Base-by-base conservation (phyloP, 2,797 vertebrate species). In the Phylloscopus collybita region DNA sequence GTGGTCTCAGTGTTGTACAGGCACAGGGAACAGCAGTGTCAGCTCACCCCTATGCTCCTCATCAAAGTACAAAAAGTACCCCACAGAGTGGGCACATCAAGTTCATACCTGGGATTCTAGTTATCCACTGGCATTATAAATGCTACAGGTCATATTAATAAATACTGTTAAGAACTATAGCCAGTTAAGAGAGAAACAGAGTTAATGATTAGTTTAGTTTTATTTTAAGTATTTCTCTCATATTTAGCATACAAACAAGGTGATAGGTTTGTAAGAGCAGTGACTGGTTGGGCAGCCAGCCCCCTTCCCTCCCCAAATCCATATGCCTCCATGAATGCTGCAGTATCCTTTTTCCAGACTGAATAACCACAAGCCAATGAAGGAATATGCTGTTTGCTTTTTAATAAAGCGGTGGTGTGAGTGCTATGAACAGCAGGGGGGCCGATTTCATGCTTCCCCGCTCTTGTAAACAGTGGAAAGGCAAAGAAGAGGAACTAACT, bases 321-420 rank as follows among this genome's bases (percentile, higher is more conserved):
- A 6, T 80, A 56, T 22, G 59, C 56, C 62, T 93, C 76, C 73
- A 49, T 57, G 92, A 96, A 87, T 84, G 90, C 93, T 94, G 97
- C 97, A 98, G 97, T 97, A 97, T 97, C 96, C 97, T 94, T 97
- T 97, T 97, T 96, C 87, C 97, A 98, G 96, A 88, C 91, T 40
- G 90, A 96, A 97, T 54, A 97, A 97, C 92, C 96, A 98, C 96
- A 97, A 98, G 96, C 81, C 94, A 80, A 78, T 27, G 78, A 93
- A 87, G 12, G 50, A 94, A 95, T 88, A 85, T 67, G 32, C 86
- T 74, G 78, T 94, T 96, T 95, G 93, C 7, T 92, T 96, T 92
- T 96, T 89, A 94, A 95, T 95, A 72, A 94, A 91, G 82, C 86
- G 70, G 42, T 47, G 95, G 75, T 75, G 51, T 54, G 49, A 88